Evolutionary conservation across 2,113 vertebrate genomes (phyloP), one percentile per base, ranked within the genome.

Genomic region (Lophochroa leadbeateri): DNA sequence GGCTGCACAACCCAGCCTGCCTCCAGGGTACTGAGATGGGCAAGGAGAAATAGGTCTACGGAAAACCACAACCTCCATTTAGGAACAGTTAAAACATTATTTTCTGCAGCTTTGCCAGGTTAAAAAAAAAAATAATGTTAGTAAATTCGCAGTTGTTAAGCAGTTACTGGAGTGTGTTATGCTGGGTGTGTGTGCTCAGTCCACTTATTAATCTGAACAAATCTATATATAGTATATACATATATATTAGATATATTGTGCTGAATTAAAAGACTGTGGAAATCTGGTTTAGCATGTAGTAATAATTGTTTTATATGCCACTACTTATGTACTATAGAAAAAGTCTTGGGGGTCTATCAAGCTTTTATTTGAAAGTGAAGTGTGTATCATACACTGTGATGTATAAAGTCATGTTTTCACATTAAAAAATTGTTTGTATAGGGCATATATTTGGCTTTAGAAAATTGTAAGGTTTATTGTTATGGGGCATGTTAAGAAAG

Each of bases 231-330:
- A 81, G 27, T 92, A 92, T 88, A 90, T 94, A 94, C 58, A 82
- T 81, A 60, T 91, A 87, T 87, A 84, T 64, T 72, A 71, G 86
- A 92, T 94, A 94, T 97, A 97, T 97, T 91, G 95, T 96, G 70
- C 71, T 97, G 97, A 92, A 96, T 97, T 96, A 96, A 96, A 98
- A 91, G 77, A 95, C 77, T 93, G 70, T 92, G 94, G 90, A 97
- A 95, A 95, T 60, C 18, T 90, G 83, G 96, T 96, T 90, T 96
- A 97, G 93, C 75, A 89, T 97, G 75, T 92, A 92, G 69, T 84
- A 88, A 67, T 71, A 93, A 60, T 96, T 92, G 94, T 95, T 97
- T 98, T 95, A 90, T 81, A 91, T 92, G 82, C 85, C 53, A 81
- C 79, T 93, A 92, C 94, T 94, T 82, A 89, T 70, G 81, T 88